These are phyloP conservation scores for Linnaemya vulpina DNA, from an alignment of 2,888 invertebrate species.

Conservation along the genomic window DNA sequence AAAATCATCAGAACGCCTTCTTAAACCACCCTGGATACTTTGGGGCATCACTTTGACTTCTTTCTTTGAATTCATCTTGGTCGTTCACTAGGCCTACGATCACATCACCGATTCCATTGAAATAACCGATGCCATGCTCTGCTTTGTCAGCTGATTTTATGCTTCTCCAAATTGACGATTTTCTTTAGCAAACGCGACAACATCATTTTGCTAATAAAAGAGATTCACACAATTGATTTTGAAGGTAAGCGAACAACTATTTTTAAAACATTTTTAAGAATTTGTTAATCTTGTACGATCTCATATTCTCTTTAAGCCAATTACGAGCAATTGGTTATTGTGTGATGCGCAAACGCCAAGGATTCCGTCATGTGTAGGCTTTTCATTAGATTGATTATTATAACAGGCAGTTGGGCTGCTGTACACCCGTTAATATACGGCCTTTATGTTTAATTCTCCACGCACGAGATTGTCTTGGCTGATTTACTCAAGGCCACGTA, in stretches of 20 bases:
- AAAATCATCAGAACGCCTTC: not conserved
- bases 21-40: constrained; percentile 14
- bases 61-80: not conserved
- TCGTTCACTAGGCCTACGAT: constrained; percentile 7
- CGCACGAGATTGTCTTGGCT: not conserved
- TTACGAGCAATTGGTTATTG: constrained; percentile 27
- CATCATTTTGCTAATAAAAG: not conserved
- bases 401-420: constrained; percentile 9
- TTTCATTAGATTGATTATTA: not conserved
- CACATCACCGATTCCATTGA: constrained; percentile 37
- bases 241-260: not conserved
- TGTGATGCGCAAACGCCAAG: constrained; percentile 16
- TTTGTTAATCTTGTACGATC: no score
- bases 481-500: constrained; percentile 28
- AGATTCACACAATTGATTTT: constrained; percentile 20
- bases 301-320: constrained; percentile 29
- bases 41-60: not conserved
- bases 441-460: not conserved
- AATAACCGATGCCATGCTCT: constrained; percentile 33
- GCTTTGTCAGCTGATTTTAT: constrained; percentile 43
- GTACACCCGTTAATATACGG: constrained; percentile 15
- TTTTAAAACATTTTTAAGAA: no score
- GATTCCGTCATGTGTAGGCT: constrained; percentile 7
- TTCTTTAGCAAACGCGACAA: constrained; percentile 35
- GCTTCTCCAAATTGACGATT: constrained; percentile 34